These are phyloP conservation scores for Pyrrhia umbra DNA, from an alignment of 2,888 invertebrate genomes.

Conservation along the genomic window DNA sequence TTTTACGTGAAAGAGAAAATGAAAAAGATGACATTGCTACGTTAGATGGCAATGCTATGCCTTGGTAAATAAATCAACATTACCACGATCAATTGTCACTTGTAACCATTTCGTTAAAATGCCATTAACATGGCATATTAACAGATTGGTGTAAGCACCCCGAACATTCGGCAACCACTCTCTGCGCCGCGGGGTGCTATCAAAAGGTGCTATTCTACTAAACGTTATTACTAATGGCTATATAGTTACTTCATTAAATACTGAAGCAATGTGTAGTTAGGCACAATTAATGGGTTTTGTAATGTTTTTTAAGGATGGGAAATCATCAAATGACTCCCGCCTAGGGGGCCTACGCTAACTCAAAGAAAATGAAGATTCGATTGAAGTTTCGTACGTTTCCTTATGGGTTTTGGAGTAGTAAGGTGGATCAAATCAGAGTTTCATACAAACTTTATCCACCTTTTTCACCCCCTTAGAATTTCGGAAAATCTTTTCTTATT, in stretches of 20 bases:
- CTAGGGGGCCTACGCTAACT: no score
- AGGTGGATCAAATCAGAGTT: no score
- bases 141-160: constrained; percentile 40
- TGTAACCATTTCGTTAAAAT: constrained; percentile 28
- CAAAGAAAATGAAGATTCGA: no score
- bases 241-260: constrained; percentile 3
- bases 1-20: no score
- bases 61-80: background rate
- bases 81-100: background rate
- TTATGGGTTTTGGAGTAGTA: no score
- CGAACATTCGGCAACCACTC: constrained; percentile 46
- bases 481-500: no score
- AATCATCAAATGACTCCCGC: no score
- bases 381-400: no score
- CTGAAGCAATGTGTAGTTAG: constrained; percentile 8
- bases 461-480: no score
- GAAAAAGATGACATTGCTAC: no score
- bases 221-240: constrained; percentile 24
- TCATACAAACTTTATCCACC: no score
- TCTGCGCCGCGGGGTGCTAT: constrained; percentile 38
- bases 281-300: constrained; percentile 28
- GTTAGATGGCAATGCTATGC: no score
- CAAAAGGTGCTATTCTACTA: constrained; percentile 28
- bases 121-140: constrained; percentile 21
- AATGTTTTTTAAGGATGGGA: background rate